A percentile compares a stretch with the other conserved stretches of the same genome.
Conservation (phyloP, 2,888 invertebrate species). For the Stenodera caucasica region DNA sequence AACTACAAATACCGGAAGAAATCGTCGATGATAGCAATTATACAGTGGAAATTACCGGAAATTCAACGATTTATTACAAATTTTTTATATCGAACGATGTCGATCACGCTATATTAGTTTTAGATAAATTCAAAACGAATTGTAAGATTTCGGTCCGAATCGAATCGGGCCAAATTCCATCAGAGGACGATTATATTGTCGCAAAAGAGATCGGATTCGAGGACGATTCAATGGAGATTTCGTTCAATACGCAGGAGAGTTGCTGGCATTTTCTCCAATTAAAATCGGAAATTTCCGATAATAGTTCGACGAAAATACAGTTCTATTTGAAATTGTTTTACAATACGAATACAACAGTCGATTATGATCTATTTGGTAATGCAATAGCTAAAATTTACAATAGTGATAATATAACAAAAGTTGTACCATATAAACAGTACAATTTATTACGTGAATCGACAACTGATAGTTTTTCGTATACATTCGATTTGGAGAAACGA, state of each 20-base stretch:
- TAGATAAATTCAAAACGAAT: constrained; percentile 42
- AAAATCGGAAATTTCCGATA: constrained; percentile 35
- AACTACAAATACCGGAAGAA: constrained; percentile 36
- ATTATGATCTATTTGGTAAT: constrained; percentile 12
- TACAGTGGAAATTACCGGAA: constrained; percentile 28
- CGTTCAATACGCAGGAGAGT: constrained; percentile 62
- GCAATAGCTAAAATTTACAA: constrained; percentile 23
- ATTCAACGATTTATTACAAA: constrained; percentile 44
- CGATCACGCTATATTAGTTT: constrained; percentile 40
- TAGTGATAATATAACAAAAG: constrained; percentile 31
- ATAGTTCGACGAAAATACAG: constrained; percentile 24
- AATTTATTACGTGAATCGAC: constrained; percentile 62
- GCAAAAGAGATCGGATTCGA: constrained; percentile 23
- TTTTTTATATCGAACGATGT: constrained; percentile 45
- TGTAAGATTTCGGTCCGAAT: constrained; percentile 53
- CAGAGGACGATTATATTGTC: constrained; percentile 44
- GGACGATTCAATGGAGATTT: constrained; percentile 29
- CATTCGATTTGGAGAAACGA: constrained; percentile 66
- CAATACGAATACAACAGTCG: constrained; percentile 10
- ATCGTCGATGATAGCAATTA: constrained; percentile 36
- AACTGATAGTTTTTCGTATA: constrained; percentile 75
- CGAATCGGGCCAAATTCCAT: constrained; percentile 60
- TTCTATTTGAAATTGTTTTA: constrained; percentile 29
- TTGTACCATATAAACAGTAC: constrained; percentile 47
- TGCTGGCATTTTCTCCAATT: constrained; percentile 64